These are phyloP conservation scores for Microtus ochrogaster DNA, from an alignment of 2,113 vertebrate genomes.

Conservation along the genomic window DNA sequence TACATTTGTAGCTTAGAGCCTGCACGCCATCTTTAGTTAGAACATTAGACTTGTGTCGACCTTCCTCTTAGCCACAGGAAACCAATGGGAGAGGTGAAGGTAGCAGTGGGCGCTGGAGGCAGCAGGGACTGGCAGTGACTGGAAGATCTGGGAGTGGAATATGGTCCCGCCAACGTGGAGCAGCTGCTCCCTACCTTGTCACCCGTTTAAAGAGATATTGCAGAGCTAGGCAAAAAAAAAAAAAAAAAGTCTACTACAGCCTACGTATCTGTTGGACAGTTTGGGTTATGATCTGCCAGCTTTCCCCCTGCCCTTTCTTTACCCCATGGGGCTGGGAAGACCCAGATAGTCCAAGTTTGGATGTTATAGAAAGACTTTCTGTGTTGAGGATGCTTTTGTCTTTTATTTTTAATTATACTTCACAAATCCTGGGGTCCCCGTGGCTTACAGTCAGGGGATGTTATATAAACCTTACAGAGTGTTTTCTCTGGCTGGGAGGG, in stretches of 20 bases:
- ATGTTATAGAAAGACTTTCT: background rate
- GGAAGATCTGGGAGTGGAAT: rapidly evolving
- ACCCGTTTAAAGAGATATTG: background rate
- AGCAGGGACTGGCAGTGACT: background rate
- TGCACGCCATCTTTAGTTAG: background rate
- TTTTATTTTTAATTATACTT: background rate
- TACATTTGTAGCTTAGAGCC: rapidly evolving
- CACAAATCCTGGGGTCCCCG: background rate
- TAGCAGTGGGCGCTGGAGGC: background rate
- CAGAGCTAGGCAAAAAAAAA: background rate
- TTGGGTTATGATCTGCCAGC: background rate
- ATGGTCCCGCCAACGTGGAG: rapidly evolving
- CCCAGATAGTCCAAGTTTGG: background rate
- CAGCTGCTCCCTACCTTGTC: background rate
- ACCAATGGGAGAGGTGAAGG: background rate
- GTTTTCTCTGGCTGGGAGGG: background rate
- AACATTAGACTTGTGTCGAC: rapidly evolving
- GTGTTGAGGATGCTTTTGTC: background rate
- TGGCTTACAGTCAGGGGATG: background rate
- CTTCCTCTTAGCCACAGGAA: background rate
- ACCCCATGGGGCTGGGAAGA: background rate
- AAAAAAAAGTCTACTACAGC: background rate
- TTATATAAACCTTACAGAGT: background rate
- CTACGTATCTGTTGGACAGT: background rate
- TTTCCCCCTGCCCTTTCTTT: background rate